Percentiles rank a stretch among this genome's conserved stretches.
phyloP scores from a whole-genome alignment of 1,140 invertebrate species.

The Drosophila novamexicana region DNA sequence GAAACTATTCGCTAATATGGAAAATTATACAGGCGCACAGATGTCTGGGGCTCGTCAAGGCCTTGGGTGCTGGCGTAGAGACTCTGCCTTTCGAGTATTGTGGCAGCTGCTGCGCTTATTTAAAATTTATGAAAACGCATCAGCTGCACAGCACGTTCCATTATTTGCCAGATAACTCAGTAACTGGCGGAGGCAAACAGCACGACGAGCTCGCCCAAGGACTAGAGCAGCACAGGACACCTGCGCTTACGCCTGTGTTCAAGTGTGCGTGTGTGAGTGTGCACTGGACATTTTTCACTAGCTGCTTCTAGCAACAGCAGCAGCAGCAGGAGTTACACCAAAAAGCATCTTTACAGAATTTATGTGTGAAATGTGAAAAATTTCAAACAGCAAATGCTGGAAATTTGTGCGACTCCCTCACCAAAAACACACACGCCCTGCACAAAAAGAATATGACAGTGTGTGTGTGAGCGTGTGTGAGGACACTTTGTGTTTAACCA shows the following conservation, averaged over 20 bases:
- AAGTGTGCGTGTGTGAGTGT: conserved; percentile 19
- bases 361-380: conserved; percentile 78
- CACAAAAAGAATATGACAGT: not conserved
- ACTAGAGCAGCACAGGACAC: conserved; percentile 36
- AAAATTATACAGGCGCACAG: conserved; percentile 68
- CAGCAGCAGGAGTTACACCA: conserved; percentile 28
- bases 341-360: conserved; percentile 68
- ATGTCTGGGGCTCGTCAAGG: conserved; percentile 8
- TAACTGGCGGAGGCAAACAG: conserved; percentile 72
- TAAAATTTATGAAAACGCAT: conserved; percentile 83
- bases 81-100: conserved; percentile 19
- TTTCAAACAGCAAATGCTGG: conserved; percentile 71
- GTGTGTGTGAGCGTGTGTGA: conserved; percentile 25
- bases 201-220: conserved; percentile 65
- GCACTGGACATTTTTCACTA: conserved; percentile 77
- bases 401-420: conserved; percentile 69
- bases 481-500: conserved; percentile 76
- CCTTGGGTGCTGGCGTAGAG: conserved; percentile 8
- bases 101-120: conserved; percentile 67
- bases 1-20: conserved; percentile 56
- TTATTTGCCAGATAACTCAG: conserved; percentile 82
- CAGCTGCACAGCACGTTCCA: conserved; percentile 81
- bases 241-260: conserved; percentile 23
- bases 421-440: not conserved
- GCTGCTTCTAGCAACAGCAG: conserved; percentile 31